Percentiles rank a stretch among this genome's conserved stretches.
These are phyloP conservation scores for Phymanthus crucifer DNA, from an alignment of 92 coral and sea anemone genomes.

Conservation along the genomic window DNA sequence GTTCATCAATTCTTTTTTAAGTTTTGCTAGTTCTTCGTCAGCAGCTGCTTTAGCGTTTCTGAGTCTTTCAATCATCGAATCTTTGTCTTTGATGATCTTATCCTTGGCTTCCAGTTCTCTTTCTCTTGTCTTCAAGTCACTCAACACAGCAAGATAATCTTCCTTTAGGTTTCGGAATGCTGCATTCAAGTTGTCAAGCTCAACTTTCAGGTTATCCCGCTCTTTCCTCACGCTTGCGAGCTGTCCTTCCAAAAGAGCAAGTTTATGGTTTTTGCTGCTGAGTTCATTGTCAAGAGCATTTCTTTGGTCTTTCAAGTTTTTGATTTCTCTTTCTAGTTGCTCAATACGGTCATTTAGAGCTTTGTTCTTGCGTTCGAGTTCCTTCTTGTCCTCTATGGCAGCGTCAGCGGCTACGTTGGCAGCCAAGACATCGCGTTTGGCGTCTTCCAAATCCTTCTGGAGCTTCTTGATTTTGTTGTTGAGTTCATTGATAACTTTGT, in stretches of 20 bases:
- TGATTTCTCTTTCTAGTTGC: slow-evolving; percentile 67
- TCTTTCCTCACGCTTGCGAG: slow-evolving; percentile 70
- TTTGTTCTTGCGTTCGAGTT: slow-evolving; percentile 70
- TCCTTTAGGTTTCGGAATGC: slow-evolving; percentile 68
- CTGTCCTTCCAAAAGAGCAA: slow-evolving; percentile 74
- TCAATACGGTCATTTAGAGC: slow-evolving; percentile 48
- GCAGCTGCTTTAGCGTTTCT: slow-evolving; percentile 60
- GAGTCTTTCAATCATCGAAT: slow-evolving; percentile 63
- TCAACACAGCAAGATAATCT: slow-evolving; percentile 56
- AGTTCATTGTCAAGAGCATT: slow-evolving; percentile 80
- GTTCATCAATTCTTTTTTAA: slow-evolving; percentile 79
- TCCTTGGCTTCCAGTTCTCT: slow-evolving; percentile 54
- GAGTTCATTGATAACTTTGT: slow-evolving; percentile 62
- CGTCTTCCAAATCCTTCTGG: slow-evolving; percentile 64
- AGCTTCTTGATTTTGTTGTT: slow-evolving; percentile 78
- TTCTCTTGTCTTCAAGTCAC: slow-evolving; percentile 64
- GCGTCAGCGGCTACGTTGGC: slow-evolving; percentile 71
- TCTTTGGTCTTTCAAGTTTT: slow-evolving; percentile 78
- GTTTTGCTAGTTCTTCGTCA: slow-evolving; percentile 69
- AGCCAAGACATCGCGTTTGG: slow-evolving; percentile 67
- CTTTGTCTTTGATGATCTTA: slow-evolving; percentile 72
- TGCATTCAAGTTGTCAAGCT: slow-evolving; percentile 55
- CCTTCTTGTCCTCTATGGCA: slow-evolving; percentile 69
- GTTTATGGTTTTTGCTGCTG: slow-evolving; percentile 78
- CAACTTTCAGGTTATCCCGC: slow-evolving; percentile 66